phyloP scores from a whole-genome alignment of 2,888 invertebrate genomes.

The Drosophila aldrichi region DNA sequence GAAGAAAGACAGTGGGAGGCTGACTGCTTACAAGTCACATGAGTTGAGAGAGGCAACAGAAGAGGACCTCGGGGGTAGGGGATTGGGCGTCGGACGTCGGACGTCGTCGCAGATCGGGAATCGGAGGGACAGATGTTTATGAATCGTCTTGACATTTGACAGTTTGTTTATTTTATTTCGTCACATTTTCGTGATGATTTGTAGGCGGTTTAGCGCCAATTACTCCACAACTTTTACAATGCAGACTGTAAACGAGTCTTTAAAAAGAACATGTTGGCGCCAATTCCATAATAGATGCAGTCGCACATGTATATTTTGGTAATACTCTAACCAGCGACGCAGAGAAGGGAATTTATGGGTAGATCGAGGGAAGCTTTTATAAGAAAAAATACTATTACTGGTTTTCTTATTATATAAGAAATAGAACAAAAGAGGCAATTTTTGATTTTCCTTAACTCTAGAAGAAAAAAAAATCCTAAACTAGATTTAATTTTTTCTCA shows the following conservation, averaged over 20 bases:
- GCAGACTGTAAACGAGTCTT: constrained; percentile 68
- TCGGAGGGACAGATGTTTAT: constrained; percentile 63
- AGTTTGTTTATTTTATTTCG: constrained; percentile 84
- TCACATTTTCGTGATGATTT: constrained; percentile 83
- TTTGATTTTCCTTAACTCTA: too few relatives aligned
- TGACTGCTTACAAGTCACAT: neutral
- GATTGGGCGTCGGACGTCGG: neutral
- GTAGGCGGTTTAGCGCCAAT: constrained; percentile 82
- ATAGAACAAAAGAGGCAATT: too few relatives aligned
- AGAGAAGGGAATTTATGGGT: too few relatives aligned
- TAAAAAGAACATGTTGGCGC: constrained; percentile 72
- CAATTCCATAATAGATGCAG: constrained; percentile 50
- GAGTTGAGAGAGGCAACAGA: neutral
- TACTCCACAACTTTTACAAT: constrained; percentile 72
- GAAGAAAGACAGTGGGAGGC: neutral
- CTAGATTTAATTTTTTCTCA: neutral
- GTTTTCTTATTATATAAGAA: neutral
- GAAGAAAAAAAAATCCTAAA: neutral
- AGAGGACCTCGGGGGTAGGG: neutral
- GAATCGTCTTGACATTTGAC: constrained; percentile 82
- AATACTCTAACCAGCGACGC: constrained; percentile 11
- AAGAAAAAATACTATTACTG: neutral
- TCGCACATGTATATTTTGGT: constrained; percentile 21
- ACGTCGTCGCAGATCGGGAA: neutral
- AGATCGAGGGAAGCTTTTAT: too few relatives aligned